Evolutionary conservation across 2,888 invertebrate genomes (phyloP), one percentile per base, ranked within the genome.

Genomic region (Diarsia dahlii): DNA sequence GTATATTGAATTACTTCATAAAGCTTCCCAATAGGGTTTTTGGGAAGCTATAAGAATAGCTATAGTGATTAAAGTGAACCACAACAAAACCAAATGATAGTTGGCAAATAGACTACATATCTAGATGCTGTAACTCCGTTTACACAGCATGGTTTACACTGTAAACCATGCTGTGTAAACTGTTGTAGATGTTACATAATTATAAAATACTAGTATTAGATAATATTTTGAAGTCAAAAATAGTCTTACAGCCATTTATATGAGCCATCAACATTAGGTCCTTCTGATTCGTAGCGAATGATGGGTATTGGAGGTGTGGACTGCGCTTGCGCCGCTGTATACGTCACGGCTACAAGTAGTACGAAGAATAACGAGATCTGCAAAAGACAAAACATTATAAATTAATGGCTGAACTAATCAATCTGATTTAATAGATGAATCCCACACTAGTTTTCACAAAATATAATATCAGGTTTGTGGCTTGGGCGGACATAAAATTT

Each of bases 261-360:
- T 1, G 97, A 95, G 64, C 97, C 97, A 85, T 97, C 97, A 20
- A 96, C 95, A 87, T 97, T 97, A 0, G 97, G 97, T 28, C 97
- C 97, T 67, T 97, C 97, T 54, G 97, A 97, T 88, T 97, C 97
- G 82, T 95, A 97, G 72, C 96, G 96, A 34, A 97, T 89, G 74
- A 97, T 97, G 13, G 97, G 97, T 68, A 97, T 97, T 12, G 96
- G 97, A 13, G 97, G 95, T 58, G 92, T 93, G 0, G 91, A 80
- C 63, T 91, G 93, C 56, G 92, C 92, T 12, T 90, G 91, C 20
- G 92, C 91, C 52, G 90, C 84, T 28, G 91, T 39, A 71, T 80
- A 76, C 39, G 90, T 76, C 34, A 88, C 81, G 20, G 90, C 89
- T 60, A 93, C 74, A 58, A 94, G 76, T 23, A 92, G 81, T 46